phyloP scores from a whole-genome alignment of 2,888 invertebrate species.

The Crepidodera aurea region DNA sequence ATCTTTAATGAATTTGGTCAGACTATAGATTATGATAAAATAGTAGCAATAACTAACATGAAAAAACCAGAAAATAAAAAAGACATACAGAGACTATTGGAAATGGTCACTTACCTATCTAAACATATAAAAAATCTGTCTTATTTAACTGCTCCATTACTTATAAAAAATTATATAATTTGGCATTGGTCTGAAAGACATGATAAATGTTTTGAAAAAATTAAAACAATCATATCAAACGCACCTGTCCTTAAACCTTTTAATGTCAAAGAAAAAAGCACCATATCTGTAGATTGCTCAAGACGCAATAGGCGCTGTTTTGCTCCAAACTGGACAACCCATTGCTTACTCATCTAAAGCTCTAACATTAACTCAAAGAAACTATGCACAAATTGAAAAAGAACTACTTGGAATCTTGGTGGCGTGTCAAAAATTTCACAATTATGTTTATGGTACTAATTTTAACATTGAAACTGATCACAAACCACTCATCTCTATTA shows the following conservation, averaged over 20 bases:
- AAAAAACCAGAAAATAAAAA: slow-evolving; percentile 7
- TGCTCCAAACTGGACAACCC: background rate
- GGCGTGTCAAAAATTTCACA: background rate
- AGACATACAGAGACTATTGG: background rate
- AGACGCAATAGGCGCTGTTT: slow-evolving; percentile 3
- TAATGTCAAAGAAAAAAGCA: background rate
- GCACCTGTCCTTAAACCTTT: background rate
- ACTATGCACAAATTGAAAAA: slow-evolving; percentile 11
- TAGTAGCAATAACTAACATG: background rate
- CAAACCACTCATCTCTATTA: background rate
- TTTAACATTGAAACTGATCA: background rate
- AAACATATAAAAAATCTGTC: background rate
- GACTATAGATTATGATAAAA: background rate
- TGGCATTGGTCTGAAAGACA: background rate
- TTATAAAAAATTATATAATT: background rate
- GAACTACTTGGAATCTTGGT: background rate
- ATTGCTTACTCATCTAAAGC: background rate
- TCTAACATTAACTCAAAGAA: background rate
- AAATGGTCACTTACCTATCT: background rate
- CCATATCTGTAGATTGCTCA: slow-evolving; percentile 4
- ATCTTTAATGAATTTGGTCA: slow-evolving; percentile 5
- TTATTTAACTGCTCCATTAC: background rate
- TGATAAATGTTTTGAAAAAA: background rate
- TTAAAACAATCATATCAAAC: background rate
- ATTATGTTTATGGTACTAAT: background rate